Evolutionary conservation across 1,140 invertebrate genomes (phyloP), one percentile per base, ranked within the genome.

Genomic region (Lepeophtheirus salmonis): DNA sequence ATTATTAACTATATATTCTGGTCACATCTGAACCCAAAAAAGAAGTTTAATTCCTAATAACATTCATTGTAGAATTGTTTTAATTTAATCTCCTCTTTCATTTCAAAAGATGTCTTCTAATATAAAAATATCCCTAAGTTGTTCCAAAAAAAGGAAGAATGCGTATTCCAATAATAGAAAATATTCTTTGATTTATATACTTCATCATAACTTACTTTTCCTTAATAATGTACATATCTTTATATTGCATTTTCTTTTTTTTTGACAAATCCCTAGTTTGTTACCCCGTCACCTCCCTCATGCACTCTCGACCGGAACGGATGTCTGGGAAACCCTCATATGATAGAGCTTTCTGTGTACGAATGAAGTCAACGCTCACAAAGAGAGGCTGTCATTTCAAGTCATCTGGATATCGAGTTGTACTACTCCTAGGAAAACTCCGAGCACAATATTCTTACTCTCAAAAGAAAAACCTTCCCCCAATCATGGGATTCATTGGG

Each of bases 341-440:
- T 70, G 88, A 94, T 65, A 73, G 90, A 66, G 86, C 89, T 2
- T 96, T 96, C 74, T 96, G 90, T 72, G 79, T 97, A 12, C 78
- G 92, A 63, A 97, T 97, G 91, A 96, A 97, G 69, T 96, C 91
- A 18, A 96, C 92, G 0, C 75, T 97, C 20, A 96, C 91, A 16
- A 97, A 97, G 74, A 75, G 91, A 68, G 92, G 91, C 12, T 96
- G 92, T 68, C 92, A 97, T 72, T 94, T 96, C 71, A 96, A 96
- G 72, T 92, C 89, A 18, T 95, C 90, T 56, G 92, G 92, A 69
- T 97, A 95, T 73, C 80, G 91, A 78, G 89, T 96, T 61, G 87
- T 95, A 53, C 75, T 94, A 67, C 78, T 96, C 70, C 73, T 92
- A 63, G 90, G 87, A 70, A 81, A 87, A 64, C 75, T 94, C 59